Percentiles rank a stretch among this genome's conserved stretches.
Conservation (phyloP, 2,888 invertebrate species). For the Lochmaea crataegi region DNA sequence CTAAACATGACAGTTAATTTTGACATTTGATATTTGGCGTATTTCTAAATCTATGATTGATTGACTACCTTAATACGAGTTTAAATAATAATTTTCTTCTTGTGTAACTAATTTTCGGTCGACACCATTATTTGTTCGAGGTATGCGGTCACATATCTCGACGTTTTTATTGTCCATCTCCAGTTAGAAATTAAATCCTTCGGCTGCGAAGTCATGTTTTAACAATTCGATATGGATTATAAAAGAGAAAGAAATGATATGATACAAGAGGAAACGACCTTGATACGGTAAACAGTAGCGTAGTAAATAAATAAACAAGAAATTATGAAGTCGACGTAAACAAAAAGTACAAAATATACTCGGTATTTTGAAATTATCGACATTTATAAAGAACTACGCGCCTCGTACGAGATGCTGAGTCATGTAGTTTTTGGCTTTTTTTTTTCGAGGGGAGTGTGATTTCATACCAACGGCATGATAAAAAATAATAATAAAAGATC, state of each 20-base stretch:
- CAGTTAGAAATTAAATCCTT: constrained; percentile 28
- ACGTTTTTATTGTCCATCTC: too few relatives aligned
- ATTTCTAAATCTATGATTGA: too few relatives aligned
- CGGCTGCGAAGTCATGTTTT: constrained; percentile 31
- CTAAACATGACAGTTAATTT: too few relatives aligned
- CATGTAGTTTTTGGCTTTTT: not conserved
- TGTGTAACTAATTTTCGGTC: too few relatives aligned
- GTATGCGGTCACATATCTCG: too few relatives aligned
- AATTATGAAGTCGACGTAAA: not conserved
- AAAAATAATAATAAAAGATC: not conserved
- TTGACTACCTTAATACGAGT: too few relatives aligned
- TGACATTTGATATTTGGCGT: too few relatives aligned
- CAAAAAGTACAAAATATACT: too few relatives aligned
- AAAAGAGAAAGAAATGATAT: constrained; percentile 12
- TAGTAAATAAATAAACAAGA: not conserved
- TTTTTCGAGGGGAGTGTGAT: constrained; percentile 1
- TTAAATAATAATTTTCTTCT: too few relatives aligned
- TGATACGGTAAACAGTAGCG: constrained; percentile 10
- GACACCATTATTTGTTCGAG: too few relatives aligned
- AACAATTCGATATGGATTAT: constrained; percentile 34
- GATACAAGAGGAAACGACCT: constrained; percentile 24
- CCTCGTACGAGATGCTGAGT: not conserved
- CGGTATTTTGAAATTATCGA: too few relatives aligned
- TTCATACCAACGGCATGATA: constrained; percentile 7
- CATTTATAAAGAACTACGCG: not conserved